Evolutionary conservation across 2,113 vertebrate genomes (phyloP).

Genomic region (Mus pahari): DNA sequence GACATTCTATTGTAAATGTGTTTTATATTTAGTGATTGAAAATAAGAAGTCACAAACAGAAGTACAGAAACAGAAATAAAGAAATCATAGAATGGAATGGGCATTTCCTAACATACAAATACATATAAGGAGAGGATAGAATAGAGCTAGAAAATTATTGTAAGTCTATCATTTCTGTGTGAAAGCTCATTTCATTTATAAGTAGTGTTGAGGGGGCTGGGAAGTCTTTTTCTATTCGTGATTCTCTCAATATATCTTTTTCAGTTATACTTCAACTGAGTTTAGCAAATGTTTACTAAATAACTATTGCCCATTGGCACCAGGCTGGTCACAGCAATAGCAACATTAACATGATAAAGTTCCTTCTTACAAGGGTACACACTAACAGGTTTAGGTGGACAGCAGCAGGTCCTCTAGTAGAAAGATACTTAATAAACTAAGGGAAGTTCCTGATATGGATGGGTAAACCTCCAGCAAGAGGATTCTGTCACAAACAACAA

Average conservation of each 20-base stretch:
- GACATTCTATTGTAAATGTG: conserved; percentile 19
- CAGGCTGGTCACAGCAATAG: not conserved
- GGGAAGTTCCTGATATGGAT: not conserved
- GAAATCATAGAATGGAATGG: not conserved
- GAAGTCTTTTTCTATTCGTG: not conserved
- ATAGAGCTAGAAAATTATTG: not conserved
- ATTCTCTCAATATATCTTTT: not conserved
- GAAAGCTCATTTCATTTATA: conserved; percentile 20
- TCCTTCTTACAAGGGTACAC: not conserved
- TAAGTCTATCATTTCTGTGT: conserved; percentile 2
- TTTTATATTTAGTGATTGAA: not conserved
- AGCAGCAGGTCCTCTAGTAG: not conserved
- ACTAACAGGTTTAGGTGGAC: not conserved
- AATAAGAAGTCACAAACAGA: not conserved
- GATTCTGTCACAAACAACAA: not conserved
- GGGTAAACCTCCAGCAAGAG: not conserved
- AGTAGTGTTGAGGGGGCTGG: conserved; percentile 1
- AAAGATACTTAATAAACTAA: conserved; percentile 23
- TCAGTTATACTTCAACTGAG: conserved; percentile 19
- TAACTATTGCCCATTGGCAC: not conserved
- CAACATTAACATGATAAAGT: not conserved
- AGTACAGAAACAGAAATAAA: not conserved
- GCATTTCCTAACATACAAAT: not conserved
- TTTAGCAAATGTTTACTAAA: not conserved
- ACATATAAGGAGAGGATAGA: not conserved